A percentile compares a stretch with the other conserved stretches of the same genome.
Evolutionary conservation across 1,140 invertebrate genomes (phyloP).

Genomic region (Cardiocondyla obscurior): DNA sequence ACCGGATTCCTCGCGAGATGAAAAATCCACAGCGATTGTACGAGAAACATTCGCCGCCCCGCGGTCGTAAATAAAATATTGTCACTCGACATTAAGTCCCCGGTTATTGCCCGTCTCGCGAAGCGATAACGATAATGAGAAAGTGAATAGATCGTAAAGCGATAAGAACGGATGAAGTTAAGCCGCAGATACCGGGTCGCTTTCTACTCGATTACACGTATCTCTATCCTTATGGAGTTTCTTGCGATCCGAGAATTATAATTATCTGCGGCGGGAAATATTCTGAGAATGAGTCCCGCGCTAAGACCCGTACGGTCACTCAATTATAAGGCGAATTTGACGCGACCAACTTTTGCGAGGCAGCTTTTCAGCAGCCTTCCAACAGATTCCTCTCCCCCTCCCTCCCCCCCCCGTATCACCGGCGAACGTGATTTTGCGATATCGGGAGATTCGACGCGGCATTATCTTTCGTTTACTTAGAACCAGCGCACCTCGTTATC

Average conservation of each 20-base stretch:
- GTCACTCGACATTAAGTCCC: neutral
- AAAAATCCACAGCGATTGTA: neutral
- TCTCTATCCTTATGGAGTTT: slow-evolving; percentile 15
- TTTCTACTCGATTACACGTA: slow-evolving; percentile 30
- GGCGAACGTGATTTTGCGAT: slow-evolving; percentile 18
- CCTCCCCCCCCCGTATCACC: neutral
- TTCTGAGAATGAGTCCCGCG: neutral
- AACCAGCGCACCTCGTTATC: slow-evolving; percentile 43
- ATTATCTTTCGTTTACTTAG: slow-evolving; percentile 45
- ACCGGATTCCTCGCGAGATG: neutral
- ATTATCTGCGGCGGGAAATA: neutral
- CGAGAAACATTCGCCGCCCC: neutral
- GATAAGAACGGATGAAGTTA: slow-evolving; percentile 5
- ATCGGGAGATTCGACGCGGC: slow-evolving; percentile 5
- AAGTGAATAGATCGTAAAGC: slow-evolving; percentile 25
- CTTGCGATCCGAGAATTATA: slow-evolving; percentile 27
- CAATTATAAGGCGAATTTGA: neutral
- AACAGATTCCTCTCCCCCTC: too few species aligned
- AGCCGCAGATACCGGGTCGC: slow-evolving; percentile 14
- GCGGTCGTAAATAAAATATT: slow-evolving; percentile 22
- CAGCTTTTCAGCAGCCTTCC: slow-evolving; percentile 21
- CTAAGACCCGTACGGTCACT: neutral
- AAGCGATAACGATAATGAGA: slow-evolving; percentile 40
- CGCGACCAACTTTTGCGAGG: neutral
- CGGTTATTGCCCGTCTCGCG: neutral